Evolutionary conservation across 2,113 vertebrate species (phyloP).

Genomic region (Gavia stellata): DNA sequence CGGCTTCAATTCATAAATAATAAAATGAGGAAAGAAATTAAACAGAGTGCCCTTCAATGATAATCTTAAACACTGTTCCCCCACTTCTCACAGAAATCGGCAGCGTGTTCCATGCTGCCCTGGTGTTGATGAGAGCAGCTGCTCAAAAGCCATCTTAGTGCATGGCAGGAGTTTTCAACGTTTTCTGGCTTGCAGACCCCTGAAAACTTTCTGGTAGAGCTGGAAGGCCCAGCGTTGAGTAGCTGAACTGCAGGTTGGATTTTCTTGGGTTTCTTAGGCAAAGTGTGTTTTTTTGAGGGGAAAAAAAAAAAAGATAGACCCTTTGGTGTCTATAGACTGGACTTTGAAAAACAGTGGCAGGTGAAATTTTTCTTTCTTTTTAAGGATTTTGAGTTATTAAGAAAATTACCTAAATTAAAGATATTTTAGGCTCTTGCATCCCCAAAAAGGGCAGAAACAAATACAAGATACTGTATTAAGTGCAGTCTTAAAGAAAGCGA

Average conservation of each 20-base stretch:
- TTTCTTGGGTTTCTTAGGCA: background rate
- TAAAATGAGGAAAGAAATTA: background rate
- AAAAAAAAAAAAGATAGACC: background rate
- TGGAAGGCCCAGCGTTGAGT: background rate
- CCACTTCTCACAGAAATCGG: background rate
- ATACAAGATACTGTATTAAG: background rate
- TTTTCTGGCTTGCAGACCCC: background rate
- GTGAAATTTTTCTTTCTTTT: background rate
- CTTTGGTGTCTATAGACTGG: background rate
- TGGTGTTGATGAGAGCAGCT: background rate
- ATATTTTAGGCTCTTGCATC: background rate
- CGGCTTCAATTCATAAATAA: background rate
- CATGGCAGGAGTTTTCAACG: background rate
- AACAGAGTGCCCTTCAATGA: background rate
- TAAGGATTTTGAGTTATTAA: too few relatives aligned
- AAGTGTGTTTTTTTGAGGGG: too few relatives aligned
- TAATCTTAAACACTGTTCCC: background rate
- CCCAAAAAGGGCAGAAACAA: background rate
- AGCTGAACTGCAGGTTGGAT: background rate
- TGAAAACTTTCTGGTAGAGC: background rate
- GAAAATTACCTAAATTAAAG: too few relatives aligned
- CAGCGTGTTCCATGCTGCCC: fast-evolving
- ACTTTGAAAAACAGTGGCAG: background rate
- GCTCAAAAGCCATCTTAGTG: background rate
- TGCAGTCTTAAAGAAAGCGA: background rate